Conservation (phyloP, 2,113 vertebrate genomes). For the Callipepla squamata region DNA sequence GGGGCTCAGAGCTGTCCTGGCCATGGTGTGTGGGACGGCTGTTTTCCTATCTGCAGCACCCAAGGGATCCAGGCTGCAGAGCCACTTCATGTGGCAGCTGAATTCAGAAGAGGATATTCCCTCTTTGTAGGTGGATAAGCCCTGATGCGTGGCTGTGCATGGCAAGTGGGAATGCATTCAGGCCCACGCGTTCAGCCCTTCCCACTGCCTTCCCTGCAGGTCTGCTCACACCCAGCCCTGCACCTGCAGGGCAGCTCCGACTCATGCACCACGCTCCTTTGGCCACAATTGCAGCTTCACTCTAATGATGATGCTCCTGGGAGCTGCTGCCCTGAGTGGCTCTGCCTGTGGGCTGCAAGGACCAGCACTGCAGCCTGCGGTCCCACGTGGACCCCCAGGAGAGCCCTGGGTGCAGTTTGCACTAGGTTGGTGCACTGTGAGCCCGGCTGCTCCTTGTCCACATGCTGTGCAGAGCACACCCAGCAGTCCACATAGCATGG, state of each 20-base stretch:
- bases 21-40: not conserved
- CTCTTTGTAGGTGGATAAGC: not conserved
- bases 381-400: too few species aligned
- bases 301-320: not conserved
- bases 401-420: too few species aligned
- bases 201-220: not conserved
- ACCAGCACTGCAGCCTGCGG: too few species aligned
- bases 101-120: not conserved
- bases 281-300: not conserved
- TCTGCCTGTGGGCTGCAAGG: too few species aligned
- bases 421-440: too few species aligned
- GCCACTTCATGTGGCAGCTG: not conserved
- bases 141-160: not conserved
- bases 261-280: rapidly evolving
- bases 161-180: not conserved
- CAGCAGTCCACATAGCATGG: not conserved
- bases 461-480: not conserved
- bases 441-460: too few species aligned
- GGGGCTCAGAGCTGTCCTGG: not conserved
- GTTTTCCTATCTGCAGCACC: not conserved
- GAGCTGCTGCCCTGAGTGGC: not conserved
- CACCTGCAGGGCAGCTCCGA: not conserved
- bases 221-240: not conserved
- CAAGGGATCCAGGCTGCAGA: not conserved
- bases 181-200: not conserved